Base-by-base conservation (phyloP, 1,140 invertebrate species). In the Phocides pigmalion region DNA sequence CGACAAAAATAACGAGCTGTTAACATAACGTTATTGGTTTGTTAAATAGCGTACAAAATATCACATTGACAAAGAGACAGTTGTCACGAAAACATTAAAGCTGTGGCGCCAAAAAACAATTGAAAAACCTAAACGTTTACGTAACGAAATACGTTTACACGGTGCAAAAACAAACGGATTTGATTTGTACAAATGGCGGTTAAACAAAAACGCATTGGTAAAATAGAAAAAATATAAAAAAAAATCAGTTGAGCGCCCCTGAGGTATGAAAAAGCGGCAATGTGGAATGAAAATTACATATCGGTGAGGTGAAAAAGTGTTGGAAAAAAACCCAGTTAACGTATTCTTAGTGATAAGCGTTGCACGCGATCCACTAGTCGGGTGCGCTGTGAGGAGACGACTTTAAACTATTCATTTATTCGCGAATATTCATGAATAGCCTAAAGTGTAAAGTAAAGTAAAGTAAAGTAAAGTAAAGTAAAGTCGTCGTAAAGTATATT, bases 241-340 rank as follows among this genome's bases (percentile, higher is more conserved):
- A 72, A 76, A 75, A 72, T 1, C 35, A 46, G 72, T 74, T 78
- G 64, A 64, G 73, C 75, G 75, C 81, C 79, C 76, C 81, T 87
- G 81, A n/a, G 53, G 49, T 49, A 64, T 79, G 81, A 87, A 87
- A 87, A 87, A 84, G 64, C 65, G 68, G 61, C 51, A 62, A 72
- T 47, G 69, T 62, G 72, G 75, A 81, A 85, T 85, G 84, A 81
- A 85, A 87, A 87, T 85, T 85, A 72, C 76, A 74, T 76, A 77
- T 79, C 62, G 71, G 20, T 63, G 69, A 74, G 80, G 70, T 75
- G 81, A 87, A 87, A 87, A 87, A 87, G 66, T 44, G 44, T 53
- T 25, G 70, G 64, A 74, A 84, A 85, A 85, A 85, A 84, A 61
- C 67, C 59, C 64, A 74, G 68, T 75, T 78, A 76, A 70, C 78